Evolutionary conservation across 2,888 invertebrate genomes (phyloP), one percentile per base, ranked within the genome.

Genomic region (Polydrusus pterygomalis): DNA sequence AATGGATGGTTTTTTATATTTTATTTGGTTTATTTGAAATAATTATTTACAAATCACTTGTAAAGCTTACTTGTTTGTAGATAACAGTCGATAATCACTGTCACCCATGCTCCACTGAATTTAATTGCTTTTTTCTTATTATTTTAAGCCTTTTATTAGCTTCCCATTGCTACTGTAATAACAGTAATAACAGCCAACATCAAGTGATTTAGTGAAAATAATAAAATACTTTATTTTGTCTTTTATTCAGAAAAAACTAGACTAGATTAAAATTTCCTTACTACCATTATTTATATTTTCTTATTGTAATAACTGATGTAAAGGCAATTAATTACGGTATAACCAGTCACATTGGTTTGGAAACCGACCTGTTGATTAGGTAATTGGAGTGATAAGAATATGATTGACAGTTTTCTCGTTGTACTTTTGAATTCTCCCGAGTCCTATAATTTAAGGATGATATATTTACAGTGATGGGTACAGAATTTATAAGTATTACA

Each of bases 21-120:
- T 82, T 87, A 85, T 87, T 86, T 86, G 85, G 85, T 86, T 83
- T 84, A 84, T 85, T 84, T 85, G 83, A 84, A 84, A 85, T 84
- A 86, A 87, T 87, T 87, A 86, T 87, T 87, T 85, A 87, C 87
- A 87, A 86, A 87, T 87, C 87, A 87, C 87, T 87, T 83, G 81
- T 86, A 83, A 84, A 80, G 81, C 84, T 85, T 84, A 86, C 84
- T 85, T 64, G 73, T 69, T 77, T 54, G 58, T 73, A 58, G 77
- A 77, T 77, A 77, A 77, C 73, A 73, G 54, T 47, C 58, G 73
- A 77, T 77, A 73, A 77, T 77, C 77, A 70, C 62, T 77, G 77
- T 73, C 72, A 76, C 77, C 69, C 69, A 69, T 49, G 34, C 63
- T 71, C 51, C 54, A 43, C 54, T 45, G 43, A 45, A 51, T 51